phyloP scores from a whole-genome alignment of 2,797 vertebrate species.

The Brachyalestes nurse region DNA sequence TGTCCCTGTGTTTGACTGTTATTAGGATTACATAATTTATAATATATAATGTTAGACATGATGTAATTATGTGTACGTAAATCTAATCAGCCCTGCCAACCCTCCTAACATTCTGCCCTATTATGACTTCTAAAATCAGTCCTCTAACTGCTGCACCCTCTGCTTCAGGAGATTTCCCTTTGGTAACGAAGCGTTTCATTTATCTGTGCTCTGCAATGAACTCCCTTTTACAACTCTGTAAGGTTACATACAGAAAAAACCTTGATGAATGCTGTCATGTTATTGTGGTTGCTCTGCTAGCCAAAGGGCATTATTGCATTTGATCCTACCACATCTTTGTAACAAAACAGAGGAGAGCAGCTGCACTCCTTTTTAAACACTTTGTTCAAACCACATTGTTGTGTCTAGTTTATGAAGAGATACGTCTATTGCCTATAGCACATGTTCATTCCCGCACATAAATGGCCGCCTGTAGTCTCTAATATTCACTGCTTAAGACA shows the following conservation, averaged over 20 bases:
- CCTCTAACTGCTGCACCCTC: not conserved
- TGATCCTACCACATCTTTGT: slow-evolving; percentile 39
- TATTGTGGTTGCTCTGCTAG: slow-evolving; percentile 24
- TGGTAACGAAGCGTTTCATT: not conserved
- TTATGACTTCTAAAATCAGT: slow-evolving; percentile 5
- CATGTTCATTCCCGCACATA: slow-evolving; percentile 59
- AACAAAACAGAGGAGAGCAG: slow-evolving; percentile 37
- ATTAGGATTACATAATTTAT: too few relatives aligned
- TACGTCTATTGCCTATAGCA: slow-evolving; percentile 58
- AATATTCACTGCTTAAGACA: slow-evolving; percentile 71
- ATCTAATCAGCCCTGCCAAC: slow-evolving; percentile 11
- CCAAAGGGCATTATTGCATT: slow-evolving; percentile 37
- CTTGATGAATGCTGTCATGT: slow-evolving; percentile 14
- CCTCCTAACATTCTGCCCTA: slow-evolving; percentile 24
- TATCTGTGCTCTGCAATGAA: not conserved
- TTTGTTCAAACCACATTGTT: slow-evolving; percentile 54
- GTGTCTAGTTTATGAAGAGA: slow-evolving; percentile 65
- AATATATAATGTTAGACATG: too few relatives aligned
- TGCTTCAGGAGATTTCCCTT: not conserved
- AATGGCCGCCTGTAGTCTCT: slow-evolving; percentile 67
- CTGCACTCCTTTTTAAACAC: slow-evolving; percentile 42
- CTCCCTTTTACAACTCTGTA: slow-evolving; percentile 7
- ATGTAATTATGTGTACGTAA: not conserved
- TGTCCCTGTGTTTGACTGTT: not conserved
- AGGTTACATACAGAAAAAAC: slow-evolving; percentile 14